Base-by-base conservation (phyloP, 2,888 invertebrate species). In the Amiota mariae region DNA sequence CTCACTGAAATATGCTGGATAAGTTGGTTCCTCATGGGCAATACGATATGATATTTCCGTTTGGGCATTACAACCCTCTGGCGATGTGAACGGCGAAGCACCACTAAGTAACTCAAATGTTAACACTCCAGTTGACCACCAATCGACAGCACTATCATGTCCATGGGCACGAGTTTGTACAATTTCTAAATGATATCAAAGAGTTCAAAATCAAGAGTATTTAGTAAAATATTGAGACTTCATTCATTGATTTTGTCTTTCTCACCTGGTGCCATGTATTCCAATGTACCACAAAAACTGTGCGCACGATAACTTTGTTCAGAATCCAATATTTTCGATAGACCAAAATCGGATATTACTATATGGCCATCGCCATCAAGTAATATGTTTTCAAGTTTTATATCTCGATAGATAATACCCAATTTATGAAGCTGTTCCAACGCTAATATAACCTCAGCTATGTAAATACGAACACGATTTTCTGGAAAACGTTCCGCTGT, bases 101-200 rank as follows among this genome's bases (percentile, higher is more conserved):
- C 99, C 98, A 0, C 98, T 98, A 72, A 99, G 91, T 61, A 99
- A 93, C 91, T 99, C 98, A 91, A 98, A 99, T 0, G 98, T 97
- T 64, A 99, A 91, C 1, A 99, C 98, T 9, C 98, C 98, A 9
- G 98, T 95, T 48, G 98, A 98, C 99, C 99, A 99, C 98, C 98
- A 99, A 91, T 99, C 99, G 8, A 98, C 98, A 70, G 97, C 96
- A 95, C 97, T 96, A 93, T 98, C 97, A 91, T 98, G 98, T 24
- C 98, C 98, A 80, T 94, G 93, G 72, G 94, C 94, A 76, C 97
- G 96, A 72, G 97, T 96, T 85, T 95, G 90, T 76, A 94, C 94
- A 57, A 94, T 94, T 88, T 94, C 92, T 76, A 90, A 59, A 71
- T 63, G 15, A 63, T 12, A 12, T 2, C 2, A 49, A 24, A 63